These are phyloP conservation scores for Columba livia DNA, from an alignment of 2,113 vertebrate genomes.

Conservation along the genomic window DNA sequence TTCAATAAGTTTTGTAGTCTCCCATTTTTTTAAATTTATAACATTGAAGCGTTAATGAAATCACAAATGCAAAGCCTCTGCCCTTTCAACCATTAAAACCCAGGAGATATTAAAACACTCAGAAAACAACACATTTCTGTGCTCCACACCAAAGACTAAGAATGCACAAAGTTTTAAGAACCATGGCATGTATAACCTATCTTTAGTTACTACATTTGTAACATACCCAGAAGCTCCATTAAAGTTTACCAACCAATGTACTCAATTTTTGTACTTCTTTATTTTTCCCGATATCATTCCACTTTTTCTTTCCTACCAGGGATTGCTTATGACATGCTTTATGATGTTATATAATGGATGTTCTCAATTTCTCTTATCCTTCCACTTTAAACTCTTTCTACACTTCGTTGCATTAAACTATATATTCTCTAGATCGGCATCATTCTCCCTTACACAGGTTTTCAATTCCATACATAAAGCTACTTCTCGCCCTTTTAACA, in stretches of 20 bases:
- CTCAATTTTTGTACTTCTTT: background rate
- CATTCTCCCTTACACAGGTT: background rate
- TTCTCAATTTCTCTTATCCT: background rate
- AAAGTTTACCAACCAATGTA: background rate
- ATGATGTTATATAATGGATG: background rate
- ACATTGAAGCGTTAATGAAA: background rate
- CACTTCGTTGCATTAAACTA: background rate
- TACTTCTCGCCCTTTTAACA: conserved; percentile 18
- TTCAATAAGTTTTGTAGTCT: background rate
- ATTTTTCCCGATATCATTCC: background rate
- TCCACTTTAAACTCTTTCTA: background rate
- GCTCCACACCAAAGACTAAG: background rate
- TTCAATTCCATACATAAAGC: background rate
- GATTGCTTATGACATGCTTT: background rate
- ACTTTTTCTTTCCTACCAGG: background rate
- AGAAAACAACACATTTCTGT: background rate
- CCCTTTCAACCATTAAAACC: background rate
- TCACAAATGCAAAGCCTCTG: background rate
- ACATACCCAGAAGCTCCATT: background rate
- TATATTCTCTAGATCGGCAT: background rate
- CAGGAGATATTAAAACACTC: background rate
- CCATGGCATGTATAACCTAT: too few relatives aligned
- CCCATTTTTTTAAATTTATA: background rate
- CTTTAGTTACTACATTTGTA: background rate
- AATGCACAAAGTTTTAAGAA: background rate